Evolutionary conservation across 2,797 vertebrate species (phyloP).

Genomic region (Gymnopithys bicolor): DNA sequence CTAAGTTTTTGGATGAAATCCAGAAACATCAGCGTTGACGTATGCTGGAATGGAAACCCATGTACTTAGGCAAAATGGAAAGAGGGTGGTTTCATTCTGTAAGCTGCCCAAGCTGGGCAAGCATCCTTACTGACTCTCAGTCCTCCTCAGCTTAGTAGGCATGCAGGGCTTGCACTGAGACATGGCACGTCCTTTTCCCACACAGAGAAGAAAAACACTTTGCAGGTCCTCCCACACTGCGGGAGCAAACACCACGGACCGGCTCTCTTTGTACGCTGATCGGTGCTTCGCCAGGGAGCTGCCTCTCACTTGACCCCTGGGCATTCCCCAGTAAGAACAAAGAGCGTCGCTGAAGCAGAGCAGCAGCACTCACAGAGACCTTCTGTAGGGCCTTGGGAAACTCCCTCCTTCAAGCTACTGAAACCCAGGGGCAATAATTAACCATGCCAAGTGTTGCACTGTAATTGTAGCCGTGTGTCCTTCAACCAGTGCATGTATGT

Average conservation of each 20-base stretch:
- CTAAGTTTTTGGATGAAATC: neutral
- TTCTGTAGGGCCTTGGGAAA: neutral
- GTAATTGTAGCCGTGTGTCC: neutral
- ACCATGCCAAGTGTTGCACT: neutral
- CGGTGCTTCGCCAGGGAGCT: fast-evolving
- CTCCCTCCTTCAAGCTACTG: slow-evolving; percentile 38
- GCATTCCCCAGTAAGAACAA: neutral
- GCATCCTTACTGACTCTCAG: neutral
- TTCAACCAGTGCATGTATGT: neutral
- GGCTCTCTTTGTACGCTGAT: neutral
- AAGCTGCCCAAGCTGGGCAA: neutral
- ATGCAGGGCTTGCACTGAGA: neutral
- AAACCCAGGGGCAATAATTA: slow-evolving; percentile 56
- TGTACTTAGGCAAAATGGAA: neutral
- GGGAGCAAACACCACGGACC: fast-evolving
- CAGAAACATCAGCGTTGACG: neutral
- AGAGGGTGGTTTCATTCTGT: neutral
- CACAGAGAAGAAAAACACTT: neutral
- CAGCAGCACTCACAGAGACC: neutral
- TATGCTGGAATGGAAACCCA: neutral
- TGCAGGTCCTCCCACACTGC: fast-evolving
- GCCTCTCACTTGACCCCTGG: fast-evolving
- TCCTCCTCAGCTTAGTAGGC: neutral
- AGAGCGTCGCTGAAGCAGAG: fast-evolving
- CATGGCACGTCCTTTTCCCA: neutral